phyloP scores from a whole-genome alignment of 2,113 vertebrate genomes.

The Larimichthys polyactis region DNA sequence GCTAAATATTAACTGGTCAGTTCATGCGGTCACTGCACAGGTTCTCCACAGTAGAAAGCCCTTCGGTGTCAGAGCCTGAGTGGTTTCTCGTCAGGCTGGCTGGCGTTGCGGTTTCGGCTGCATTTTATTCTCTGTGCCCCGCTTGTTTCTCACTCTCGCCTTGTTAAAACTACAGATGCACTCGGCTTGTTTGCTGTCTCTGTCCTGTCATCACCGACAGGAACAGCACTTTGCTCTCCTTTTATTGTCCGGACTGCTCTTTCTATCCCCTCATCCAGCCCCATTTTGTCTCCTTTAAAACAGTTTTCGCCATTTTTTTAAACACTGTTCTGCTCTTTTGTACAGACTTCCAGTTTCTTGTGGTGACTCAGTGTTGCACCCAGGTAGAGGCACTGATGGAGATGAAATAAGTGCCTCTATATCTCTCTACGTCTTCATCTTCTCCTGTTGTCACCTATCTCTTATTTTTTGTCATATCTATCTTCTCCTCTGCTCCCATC shows the following conservation, averaged over 20 bases:
- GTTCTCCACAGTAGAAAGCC: slow-evolving; percentile 5
- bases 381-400: neutral
- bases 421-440: neutral
- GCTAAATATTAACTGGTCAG: neutral
- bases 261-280: neutral
- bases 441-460: neutral
- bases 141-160: slow-evolving; percentile 24
- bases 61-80: slow-evolving; percentile 25
- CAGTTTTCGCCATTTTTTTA: neutral
- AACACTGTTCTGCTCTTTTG: neutral
- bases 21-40: slow-evolving; percentile 17
- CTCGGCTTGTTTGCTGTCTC: slow-evolving; percentile 21
- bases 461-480: neutral
- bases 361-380: slow-evolving; percentile 37
- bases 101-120: slow-evolving; percentile 24
- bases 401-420: neutral
- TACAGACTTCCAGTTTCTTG: neutral
- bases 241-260: neutral
- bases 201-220: neutral
- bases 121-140: slow-evolving; percentile 6
- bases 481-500: neutral
- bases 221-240: slow-evolving; percentile 15
- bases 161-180: slow-evolving; percentile 57
- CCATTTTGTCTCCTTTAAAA: neutral
- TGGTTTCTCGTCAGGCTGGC: slow-evolving; percentile 48